Conservation (phyloP, 2,888 invertebrate genomes). For the Ophonus ardosiacus region DNA sequence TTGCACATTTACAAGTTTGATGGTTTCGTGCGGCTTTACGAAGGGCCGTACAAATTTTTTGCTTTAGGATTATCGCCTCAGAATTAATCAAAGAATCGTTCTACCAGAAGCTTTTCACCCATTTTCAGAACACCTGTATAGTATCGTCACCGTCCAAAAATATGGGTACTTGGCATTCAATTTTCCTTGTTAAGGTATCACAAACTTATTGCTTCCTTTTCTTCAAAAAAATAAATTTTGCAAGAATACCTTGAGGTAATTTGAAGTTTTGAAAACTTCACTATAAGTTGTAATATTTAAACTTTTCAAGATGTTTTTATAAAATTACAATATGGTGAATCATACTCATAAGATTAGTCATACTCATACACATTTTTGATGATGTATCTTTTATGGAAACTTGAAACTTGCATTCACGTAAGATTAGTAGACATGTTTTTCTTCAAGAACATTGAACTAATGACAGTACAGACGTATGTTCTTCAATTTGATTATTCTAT, state of each 20-base stretch:
- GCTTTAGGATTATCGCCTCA: too few relatives aligned
- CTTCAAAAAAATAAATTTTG: too few relatives aligned
- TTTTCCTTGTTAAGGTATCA: too few relatives aligned
- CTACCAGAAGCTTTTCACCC: too few relatives aligned
- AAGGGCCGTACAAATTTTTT: too few relatives aligned
- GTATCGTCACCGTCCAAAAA: too few relatives aligned
- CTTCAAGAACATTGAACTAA: conserved; percentile 23
- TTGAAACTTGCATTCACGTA: conserved; percentile 2
- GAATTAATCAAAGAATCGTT: too few relatives aligned
- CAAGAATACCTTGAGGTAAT: too few relatives aligned
- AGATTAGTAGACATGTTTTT: background rate
- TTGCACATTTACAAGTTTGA: too few relatives aligned
- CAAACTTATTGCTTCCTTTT: too few relatives aligned
- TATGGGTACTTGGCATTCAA: background rate
- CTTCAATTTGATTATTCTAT: background rate
- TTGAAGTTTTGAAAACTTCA: too few relatives aligned
- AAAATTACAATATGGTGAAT: background rate
- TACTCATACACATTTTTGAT: background rate
- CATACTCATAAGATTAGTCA: conserved; percentile 17
- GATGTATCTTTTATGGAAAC: conserved; percentile 14
- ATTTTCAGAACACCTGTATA: background rate
- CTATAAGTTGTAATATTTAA: background rate
- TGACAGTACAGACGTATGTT: background rate
- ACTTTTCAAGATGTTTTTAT: background rate
- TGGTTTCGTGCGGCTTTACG: too few relatives aligned